Conservation (phyloP, 2,113 vertebrate genomes). For the Chiloscyllium plagiosum region DNA sequence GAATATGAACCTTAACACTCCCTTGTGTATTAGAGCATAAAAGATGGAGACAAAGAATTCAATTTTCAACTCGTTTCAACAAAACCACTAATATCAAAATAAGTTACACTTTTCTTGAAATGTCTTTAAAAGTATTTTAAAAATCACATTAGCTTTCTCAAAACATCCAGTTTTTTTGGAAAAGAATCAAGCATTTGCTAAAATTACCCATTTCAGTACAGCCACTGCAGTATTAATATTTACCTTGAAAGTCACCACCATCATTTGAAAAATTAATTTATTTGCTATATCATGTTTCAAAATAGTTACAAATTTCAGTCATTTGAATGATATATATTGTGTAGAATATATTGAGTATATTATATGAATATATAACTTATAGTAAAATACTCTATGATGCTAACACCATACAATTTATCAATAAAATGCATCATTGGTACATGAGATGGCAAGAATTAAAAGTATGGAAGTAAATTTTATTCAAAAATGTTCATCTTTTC, state of each 20-base stretch:
- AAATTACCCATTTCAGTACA: background rate
- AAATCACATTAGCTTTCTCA: background rate
- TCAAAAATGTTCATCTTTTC: background rate
- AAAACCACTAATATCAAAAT: background rate
- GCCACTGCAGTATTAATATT: background rate
- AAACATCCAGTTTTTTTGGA: background rate
- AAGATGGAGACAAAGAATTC: background rate
- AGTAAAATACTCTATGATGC: background rate
- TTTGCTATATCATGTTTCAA: background rate
- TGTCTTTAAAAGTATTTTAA: background rate
- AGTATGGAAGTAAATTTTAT: background rate
- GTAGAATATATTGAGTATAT: background rate
- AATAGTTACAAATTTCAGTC: background rate
- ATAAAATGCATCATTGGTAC: background rate
- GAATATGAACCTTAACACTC: background rate
- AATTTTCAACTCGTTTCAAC: background rate
- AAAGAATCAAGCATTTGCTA: background rate
- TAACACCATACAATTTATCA: background rate
- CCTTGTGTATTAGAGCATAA: background rate
- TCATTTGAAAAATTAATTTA: background rate
- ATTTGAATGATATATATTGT: background rate
- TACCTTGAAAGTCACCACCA: background rate
- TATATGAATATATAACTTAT: background rate
- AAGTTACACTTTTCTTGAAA: background rate
- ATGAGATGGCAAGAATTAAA: background rate